A percentile compares a stretch with the other conserved stretches of the same genome.
Evolutionary conservation across 2,797 vertebrate genomes (phyloP).

Genomic region (Anomalospiza imberbis): DNA sequence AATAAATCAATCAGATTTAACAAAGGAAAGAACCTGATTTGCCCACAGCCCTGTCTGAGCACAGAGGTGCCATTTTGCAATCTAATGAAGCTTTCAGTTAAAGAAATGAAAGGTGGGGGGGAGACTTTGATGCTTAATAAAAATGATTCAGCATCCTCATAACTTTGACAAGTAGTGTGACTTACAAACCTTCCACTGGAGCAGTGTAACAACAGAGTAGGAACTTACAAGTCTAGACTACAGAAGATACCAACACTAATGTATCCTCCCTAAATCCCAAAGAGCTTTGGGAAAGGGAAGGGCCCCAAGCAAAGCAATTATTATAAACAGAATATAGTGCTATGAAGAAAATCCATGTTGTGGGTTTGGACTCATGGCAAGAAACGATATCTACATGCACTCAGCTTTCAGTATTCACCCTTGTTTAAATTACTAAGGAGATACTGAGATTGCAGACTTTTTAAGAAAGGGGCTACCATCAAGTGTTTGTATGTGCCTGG

Average conservation of each 20-base stretch:
- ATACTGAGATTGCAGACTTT: neutral
- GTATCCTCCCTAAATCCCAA: neutral
- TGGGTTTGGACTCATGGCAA: neutral
- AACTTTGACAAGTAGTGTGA: slow-evolving; percentile 36
- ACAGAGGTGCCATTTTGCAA: slow-evolving; percentile 60
- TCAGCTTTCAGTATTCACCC: neutral
- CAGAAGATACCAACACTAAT: neutral
- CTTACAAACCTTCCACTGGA: neutral
- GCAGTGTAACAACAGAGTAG: neutral
- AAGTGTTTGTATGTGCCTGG: neutral
- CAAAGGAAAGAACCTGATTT: slow-evolving; percentile 63
- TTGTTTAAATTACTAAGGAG: neutral
- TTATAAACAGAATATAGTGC: neutral
- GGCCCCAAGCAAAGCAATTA: neutral
- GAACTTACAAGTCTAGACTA: neutral
- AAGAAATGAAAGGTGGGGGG: slow-evolving; percentile 13
- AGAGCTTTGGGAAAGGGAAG: neutral
- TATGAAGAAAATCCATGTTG: neutral
- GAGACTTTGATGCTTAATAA: slow-evolving; percentile 38
- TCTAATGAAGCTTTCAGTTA: slow-evolving; percentile 57
- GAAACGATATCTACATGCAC: neutral
- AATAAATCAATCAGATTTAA: slow-evolving; percentile 67
- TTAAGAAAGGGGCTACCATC: neutral
- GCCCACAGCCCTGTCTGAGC: slow-evolving; percentile 50
- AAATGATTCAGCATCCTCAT: slow-evolving; percentile 56